Evolutionary conservation across 2,888 invertebrate genomes (phyloP), one percentile per base, ranked within the genome.

Genomic region (Oithona nana): DNA sequence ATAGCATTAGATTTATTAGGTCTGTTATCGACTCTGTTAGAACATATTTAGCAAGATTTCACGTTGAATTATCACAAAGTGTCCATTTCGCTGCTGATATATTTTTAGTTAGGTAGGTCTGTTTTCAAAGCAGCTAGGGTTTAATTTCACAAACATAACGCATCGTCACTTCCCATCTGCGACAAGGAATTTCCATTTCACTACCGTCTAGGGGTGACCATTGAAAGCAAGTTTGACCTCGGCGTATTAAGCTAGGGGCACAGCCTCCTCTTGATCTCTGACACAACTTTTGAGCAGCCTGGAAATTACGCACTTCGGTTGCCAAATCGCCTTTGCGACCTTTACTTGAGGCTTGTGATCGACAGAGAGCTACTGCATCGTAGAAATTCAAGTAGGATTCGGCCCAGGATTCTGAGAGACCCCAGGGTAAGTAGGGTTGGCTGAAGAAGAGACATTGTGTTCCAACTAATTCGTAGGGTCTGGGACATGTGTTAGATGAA

Each of bases 121-220:
- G n/a, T n/a, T n/a, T n/a, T n/a, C n/a, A n/a, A n/a, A n/a, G n/a
- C n/a, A n/a, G n/a, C n/a, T n/a, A n/a, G n/a, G n/a, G n/a, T 56
- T 28, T 56, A 24, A 28, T 28, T n/a, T 56, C 56, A 56, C 56
- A 56, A 56, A 56, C 28, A 56, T 28, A 56, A 8, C 56, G 26
- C 56, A 56, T 56, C 28, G 22, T 20, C 24, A 56, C 28, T 56
- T 56, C 56, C 56, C 56, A 56, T 28, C 28, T 56, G 8, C 56
- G 56, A 30, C 58, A 58, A 1, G 58, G 58, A 31, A 58, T 58
- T 22, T 58, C 31, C 13, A 58, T 22, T 31, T 58, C 58, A 58
- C 39, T 39, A 8, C 58, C 58, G 31, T 58, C 58, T 31, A 58
- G 29, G 8, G 58, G 58, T 20, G 30, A 39, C 58, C 58, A 58